These are phyloP conservation scores for Periophthalmus magnuspinnatus DNA, from an alignment of 2,797 vertebrate species.

Conservation along the genomic window DNA sequence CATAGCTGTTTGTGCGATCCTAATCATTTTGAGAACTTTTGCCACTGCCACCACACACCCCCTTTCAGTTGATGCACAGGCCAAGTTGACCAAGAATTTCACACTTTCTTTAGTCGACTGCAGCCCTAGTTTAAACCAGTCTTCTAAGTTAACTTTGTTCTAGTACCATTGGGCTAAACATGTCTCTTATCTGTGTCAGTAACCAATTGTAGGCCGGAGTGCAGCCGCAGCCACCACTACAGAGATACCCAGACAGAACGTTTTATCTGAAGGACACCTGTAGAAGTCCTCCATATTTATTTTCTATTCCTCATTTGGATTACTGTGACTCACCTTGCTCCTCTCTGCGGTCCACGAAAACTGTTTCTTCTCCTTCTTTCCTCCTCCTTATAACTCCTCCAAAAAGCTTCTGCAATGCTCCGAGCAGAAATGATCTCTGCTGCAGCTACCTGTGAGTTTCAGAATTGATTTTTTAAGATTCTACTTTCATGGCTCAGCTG, in stretches of 20 bases:
- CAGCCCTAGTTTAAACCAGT: not conserved
- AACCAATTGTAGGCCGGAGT: conserved; percentile 47
- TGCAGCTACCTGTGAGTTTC: conserved; percentile 65
- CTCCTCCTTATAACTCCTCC: conserved; percentile 46
- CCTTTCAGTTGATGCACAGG: no score
- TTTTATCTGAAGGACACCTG: conserved; percentile 54
- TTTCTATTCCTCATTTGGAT: conserved; percentile 48
- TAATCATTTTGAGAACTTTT: no score
- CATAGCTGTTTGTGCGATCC: no score
- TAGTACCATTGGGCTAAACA: conserved; percentile 24
- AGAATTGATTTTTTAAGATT: conserved; percentile 72
- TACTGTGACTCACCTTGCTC: conserved; percentile 56
- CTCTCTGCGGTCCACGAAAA: conserved; percentile 53
- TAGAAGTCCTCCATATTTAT: conserved; percentile 41
- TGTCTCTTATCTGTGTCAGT: conserved; percentile 42
- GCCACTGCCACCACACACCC: no score
- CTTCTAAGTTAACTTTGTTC: conserved; percentile 13
- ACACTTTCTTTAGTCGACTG: not conserved
- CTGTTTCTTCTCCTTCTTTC: conserved; percentile 31
- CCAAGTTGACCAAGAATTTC: not conserved
- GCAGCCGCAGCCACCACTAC: conserved; percentile 35
- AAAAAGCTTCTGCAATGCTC: conserved; percentile 62
- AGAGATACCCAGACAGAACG: conserved; percentile 39
- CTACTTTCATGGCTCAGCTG: conserved; percentile 70
- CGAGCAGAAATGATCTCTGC: conserved; percentile 60